Evolutionary conservation across 2,797 vertebrate genomes (phyloP).

Genomic region (Etheostoma perlongum): DNA sequence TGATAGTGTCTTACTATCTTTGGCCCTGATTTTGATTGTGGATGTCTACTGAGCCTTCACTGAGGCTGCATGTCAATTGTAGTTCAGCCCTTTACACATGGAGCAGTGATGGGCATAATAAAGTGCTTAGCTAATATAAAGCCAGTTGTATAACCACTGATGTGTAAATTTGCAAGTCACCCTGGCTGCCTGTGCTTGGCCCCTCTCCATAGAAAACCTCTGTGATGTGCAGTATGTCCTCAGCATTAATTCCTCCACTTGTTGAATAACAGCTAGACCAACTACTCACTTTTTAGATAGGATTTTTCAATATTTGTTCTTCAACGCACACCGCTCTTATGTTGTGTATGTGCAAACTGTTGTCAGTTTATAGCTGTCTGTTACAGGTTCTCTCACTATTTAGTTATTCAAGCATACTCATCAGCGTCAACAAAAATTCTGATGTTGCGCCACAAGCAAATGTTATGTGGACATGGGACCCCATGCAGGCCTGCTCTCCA

Average conservation of each 20-base stretch:
- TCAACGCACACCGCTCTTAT: neutral
- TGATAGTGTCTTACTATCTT: neutral
- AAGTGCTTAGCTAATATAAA: slow-evolving; percentile 35
- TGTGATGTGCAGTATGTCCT: slow-evolving; percentile 6
- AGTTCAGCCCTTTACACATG: slow-evolving; percentile 13
- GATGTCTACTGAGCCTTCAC: no score
- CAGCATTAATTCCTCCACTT: slow-evolving; percentile 26
- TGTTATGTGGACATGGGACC: neutral
- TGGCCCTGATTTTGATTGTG: neutral
- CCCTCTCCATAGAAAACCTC: slow-evolving; percentile 45
- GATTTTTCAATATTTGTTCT: neutral
- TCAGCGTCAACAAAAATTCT: slow-evolving; percentile 21
- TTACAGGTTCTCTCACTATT: neutral
- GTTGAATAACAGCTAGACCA: slow-evolving; percentile 19
- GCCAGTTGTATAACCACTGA: slow-evolving; percentile 38
- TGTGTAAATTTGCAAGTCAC: slow-evolving; percentile 70
- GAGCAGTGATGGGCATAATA: neutral
- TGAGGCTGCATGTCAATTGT: slow-evolving; percentile 15
- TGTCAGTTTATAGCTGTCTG: slow-evolving; percentile 4
- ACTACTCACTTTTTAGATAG: neutral
- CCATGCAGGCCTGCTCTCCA: slow-evolving; percentile 2
- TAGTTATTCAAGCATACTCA: slow-evolving; percentile 6
- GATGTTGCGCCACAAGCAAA: slow-evolving; percentile 15
- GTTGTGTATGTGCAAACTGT: neutral
- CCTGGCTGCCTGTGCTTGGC: slow-evolving; percentile 46